Evolutionary conservation across 1,140 invertebrate species (phyloP).

Genomic region (Drosophila fuyamai): DNA sequence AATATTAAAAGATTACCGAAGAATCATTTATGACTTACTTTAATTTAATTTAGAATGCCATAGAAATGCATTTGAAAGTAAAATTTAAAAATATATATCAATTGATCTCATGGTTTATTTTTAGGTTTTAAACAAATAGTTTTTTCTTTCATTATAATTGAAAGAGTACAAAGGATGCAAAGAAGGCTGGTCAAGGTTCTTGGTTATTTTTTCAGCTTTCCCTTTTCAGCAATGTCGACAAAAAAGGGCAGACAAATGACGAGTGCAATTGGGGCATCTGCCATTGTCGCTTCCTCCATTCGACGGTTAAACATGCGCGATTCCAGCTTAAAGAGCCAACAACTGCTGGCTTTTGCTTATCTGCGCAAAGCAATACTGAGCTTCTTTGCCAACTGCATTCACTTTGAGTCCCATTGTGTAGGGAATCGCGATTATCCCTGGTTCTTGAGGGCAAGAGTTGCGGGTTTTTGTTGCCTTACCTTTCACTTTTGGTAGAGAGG

Average conservation of each 20-base stretch:
- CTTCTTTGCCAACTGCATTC: conserved; percentile 54
- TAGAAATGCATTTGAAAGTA: not conserved
- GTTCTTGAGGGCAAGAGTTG: conserved; percentile 1
- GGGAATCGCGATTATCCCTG: not conserved
- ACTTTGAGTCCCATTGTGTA: conserved; percentile 44
- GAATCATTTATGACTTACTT: too few relatives aligned
- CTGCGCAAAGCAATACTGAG: conserved; percentile 60
- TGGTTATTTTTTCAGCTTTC: not conserved
- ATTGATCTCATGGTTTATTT: not conserved
- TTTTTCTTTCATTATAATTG: not conserved
- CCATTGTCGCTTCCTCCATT: conserved; percentile 36
- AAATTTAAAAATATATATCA: too few relatives aligned
- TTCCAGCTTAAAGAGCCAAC: conserved; percentile 16
- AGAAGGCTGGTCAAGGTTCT: not conserved
- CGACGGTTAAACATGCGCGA: conserved; percentile 56
- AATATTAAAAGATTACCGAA: too few relatives aligned
- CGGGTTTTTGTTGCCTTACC: not conserved
- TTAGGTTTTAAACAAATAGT: not conserved
- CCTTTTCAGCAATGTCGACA: conserved; percentile 9
- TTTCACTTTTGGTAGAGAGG: not conserved
- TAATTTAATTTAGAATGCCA: too few relatives aligned
- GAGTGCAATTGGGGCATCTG: conserved; percentile 68
- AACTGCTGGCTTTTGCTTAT: conserved; percentile 63
- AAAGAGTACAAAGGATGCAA: conserved; percentile 1
- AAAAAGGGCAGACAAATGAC: conserved; percentile 57